These are phyloP conservation scores for Oryctes rhinoceros DNA, from an alignment of 1,140 invertebrate genomes.

Conservation along the genomic window DNA sequence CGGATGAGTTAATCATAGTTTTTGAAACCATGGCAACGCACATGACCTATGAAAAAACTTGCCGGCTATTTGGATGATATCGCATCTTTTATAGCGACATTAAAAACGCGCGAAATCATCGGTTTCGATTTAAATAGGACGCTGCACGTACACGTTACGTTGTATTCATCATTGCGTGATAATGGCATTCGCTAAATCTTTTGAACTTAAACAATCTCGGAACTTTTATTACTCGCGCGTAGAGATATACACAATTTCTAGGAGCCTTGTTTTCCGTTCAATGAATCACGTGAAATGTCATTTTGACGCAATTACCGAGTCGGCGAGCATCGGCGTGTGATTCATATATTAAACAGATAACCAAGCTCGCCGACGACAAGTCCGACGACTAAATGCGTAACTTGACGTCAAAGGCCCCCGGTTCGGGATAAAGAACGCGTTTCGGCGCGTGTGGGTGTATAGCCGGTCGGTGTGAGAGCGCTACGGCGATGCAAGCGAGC, in stretches of 20 bases:
- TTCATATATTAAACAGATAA: slow-evolving; percentile 32
- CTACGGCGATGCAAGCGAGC: background rate
- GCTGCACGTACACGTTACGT: too few relatives aligned
- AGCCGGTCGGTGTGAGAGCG: background rate
- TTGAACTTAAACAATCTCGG: background rate
- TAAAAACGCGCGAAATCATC: too few relatives aligned
- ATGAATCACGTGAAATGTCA: slow-evolving; percentile 27
- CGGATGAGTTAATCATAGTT: too few relatives aligned
- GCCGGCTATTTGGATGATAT: too few relatives aligned
- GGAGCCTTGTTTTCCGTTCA: slow-evolving; percentile 5
- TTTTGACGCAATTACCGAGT: slow-evolving; percentile 26
- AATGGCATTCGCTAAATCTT: too few relatives aligned
- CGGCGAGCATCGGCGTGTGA: slow-evolving; percentile 20
- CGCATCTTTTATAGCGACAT: too few relatives aligned
- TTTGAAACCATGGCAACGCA: too few relatives aligned
- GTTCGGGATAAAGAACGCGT: slow-evolving; percentile 33
- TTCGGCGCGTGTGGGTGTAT: slow-evolving; percentile 23
- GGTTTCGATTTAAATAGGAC: too few relatives aligned
- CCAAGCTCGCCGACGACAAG: slow-evolving; percentile 18
- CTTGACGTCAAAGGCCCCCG: slow-evolving; percentile 32
- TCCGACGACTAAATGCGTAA: slow-evolving; percentile 35
- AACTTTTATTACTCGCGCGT: background rate
- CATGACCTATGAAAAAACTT: too few relatives aligned
- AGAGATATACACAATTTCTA: background rate
- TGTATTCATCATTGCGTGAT: too few relatives aligned